These are phyloP conservation scores for Siniperca undulata DNA, from an alignment of 2,797 vertebrate species.

Conservation along the genomic window DNA sequence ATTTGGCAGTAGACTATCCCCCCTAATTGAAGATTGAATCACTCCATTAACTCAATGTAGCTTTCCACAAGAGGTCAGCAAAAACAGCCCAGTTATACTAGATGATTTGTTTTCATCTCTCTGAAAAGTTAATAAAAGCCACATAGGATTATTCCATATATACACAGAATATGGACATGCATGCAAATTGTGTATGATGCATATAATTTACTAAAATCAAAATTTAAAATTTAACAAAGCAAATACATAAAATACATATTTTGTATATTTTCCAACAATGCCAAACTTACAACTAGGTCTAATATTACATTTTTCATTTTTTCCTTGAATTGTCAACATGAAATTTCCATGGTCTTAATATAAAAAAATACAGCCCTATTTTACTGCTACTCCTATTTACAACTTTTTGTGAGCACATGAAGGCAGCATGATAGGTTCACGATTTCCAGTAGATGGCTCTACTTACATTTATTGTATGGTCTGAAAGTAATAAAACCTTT, in stretches of 20 bases:
- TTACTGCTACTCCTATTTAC: constrained; percentile 15
- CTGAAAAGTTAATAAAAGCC: constrained; percentile 15
- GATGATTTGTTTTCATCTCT: constrained; percentile 37
- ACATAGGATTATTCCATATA: background rate
- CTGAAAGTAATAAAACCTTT: constrained; percentile 10
- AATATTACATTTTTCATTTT: background rate
- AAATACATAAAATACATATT: background rate
- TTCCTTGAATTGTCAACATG: background rate
- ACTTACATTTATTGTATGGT: constrained; percentile 3
- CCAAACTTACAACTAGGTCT: background rate
- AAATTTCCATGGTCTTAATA: background rate
- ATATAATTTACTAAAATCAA: background rate
- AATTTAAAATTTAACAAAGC: background rate
- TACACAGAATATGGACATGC: background rate
- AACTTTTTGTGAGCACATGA: background rate
- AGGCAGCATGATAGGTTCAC: constrained; percentile 26
- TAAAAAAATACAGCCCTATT: background rate
- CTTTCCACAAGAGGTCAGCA: constrained; percentile 67
- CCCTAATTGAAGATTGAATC: background rate
- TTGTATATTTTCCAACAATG: background rate
- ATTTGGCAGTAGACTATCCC: background rate
- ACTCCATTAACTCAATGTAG: constrained; percentile 6
- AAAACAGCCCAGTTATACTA: constrained; percentile 27
- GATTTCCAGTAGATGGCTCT: constrained; percentile 66
- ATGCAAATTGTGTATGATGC: background rate